phyloP scores from a whole-genome alignment of 2,888 invertebrate species.

The Anorthoa munda region DNA sequence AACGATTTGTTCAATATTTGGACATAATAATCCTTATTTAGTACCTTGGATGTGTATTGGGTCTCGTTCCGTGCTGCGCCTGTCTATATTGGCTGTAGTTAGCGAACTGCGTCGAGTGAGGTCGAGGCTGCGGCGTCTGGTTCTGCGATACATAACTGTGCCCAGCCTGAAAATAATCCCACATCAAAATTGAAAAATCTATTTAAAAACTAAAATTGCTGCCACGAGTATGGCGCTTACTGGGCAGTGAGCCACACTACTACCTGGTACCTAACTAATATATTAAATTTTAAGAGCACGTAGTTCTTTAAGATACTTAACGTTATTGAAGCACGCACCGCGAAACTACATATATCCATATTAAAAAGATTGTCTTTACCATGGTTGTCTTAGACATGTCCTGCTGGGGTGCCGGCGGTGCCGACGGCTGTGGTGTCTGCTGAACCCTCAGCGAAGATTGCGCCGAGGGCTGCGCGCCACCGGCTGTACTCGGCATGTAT shows the following conservation, averaged over 20 bases:
- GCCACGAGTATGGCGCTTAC: not conserved
- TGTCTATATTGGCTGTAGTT: slow-evolving; percentile 82
- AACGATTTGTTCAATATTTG: not conserved
- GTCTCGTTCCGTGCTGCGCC: slow-evolving; percentile 83
- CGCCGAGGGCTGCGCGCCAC: slow-evolving; percentile 79
- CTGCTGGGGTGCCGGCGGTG: slow-evolving; percentile 85
- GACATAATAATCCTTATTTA: not conserved
- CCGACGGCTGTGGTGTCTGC: slow-evolving; percentile 83
- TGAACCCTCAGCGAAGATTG: slow-evolving; percentile 82
- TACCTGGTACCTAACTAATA: not conserved
- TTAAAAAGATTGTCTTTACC: slow-evolving; percentile 71
- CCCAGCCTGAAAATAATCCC: slow-evolving; percentile 79
- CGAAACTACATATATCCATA: not conserved
- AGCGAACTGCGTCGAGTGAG: slow-evolving; percentile 74
- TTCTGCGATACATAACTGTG: slow-evolving; percentile 85
- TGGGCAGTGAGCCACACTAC: not conserved
- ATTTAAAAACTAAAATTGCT: not conserved
- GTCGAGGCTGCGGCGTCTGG: slow-evolving; percentile 80
- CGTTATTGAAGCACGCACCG: not conserved
- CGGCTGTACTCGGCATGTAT: slow-evolving; percentile 80
- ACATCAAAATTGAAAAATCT: not conserved
- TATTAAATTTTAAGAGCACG: not conserved
- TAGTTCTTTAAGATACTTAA: not conserved
- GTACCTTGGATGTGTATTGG: slow-evolving; percentile 85
- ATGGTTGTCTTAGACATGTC: slow-evolving; percentile 86